Percentiles rank a stretch among this genome's conserved stretches.
Conservation (phyloP, 2,797 vertebrate genomes). For the Enteromius viviparus region DNA sequence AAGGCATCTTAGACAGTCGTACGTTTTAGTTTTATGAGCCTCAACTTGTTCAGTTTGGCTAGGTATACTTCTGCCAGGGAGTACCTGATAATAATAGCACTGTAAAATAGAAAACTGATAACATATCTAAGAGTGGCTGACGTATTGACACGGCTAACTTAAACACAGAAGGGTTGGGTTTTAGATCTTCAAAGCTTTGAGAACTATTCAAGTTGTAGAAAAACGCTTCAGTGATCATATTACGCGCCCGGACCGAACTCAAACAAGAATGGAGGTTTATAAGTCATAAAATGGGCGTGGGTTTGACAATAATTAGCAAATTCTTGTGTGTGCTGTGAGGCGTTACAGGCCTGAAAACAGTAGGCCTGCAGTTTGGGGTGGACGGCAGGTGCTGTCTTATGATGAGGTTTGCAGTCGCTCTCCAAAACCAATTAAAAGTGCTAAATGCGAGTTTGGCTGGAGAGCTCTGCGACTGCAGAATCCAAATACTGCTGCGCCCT, state of each 20-base stretch:
- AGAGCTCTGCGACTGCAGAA: constrained; percentile 65
- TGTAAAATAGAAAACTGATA: constrained; percentile 30
- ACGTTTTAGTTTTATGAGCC: constrained; percentile 51
- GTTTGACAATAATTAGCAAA: constrained; percentile 43
- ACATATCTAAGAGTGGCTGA: constrained; percentile 10
- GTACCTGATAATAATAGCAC: constrained; percentile 13
- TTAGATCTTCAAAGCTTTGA: constrained; percentile 1
- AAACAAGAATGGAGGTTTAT: not conserved
- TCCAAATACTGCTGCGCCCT: constrained; percentile 79
- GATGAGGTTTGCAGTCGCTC: constrained; percentile 68
- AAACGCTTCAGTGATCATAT: constrained; percentile 1
- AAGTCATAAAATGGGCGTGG: constrained; percentile 3
- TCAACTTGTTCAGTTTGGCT: constrained; percentile 30
- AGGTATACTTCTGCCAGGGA: not conserved
- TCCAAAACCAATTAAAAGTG: constrained; percentile 80
- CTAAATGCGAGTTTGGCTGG: constrained; percentile 75
- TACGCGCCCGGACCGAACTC: not conserved
- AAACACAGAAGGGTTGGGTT: constrained; percentile 16
- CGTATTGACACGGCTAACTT: constrained; percentile 23
- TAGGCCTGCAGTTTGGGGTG: constrained; percentile 50
- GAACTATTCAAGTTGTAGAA: constrained; percentile 10
- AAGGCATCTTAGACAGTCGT: constrained; percentile 16
- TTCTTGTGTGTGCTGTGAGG: constrained; percentile 24
- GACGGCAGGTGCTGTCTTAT: constrained; percentile 67
- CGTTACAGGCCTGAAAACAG: not conserved